phyloP scores from a whole-genome alignment of 1,140 invertebrate genomes.

The Drepana arcuata region DNA sequence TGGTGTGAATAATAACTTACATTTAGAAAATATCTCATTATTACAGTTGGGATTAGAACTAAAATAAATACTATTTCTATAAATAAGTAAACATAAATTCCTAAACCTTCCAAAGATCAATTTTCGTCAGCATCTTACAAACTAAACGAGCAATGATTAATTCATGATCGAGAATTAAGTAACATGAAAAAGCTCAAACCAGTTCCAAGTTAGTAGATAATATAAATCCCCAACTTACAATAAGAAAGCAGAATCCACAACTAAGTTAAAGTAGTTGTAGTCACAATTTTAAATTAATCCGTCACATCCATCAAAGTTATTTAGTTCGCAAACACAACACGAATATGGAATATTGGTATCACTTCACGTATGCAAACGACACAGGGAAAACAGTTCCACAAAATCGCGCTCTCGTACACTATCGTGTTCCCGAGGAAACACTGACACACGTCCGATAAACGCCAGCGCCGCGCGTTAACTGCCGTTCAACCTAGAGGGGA shows the following conservation, averaged over 20 bases:
- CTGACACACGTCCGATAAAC: conserved; percentile 23
- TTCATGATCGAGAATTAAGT: no score
- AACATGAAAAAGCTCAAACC: no score
- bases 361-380: conserved; percentile 54
- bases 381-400: conserved; percentile 52
- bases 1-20: no score
- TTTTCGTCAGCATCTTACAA: no score
- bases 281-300: conserved; percentile 27
- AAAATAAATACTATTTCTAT: no score
- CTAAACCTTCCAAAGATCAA: no score
- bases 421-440: conserved; percentile 6
- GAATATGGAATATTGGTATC: conserved; percentile 43
- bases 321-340: conserved; percentile 29
- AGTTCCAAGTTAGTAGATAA: neutral
- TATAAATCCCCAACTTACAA: conserved; percentile 28
- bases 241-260: conserved; percentile 43
- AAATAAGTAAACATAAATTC: no score
- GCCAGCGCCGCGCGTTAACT: conserved; percentile 43
- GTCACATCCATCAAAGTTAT: conserved; percentile 33
- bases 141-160: no score
- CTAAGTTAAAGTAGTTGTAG: conserved; percentile 18
- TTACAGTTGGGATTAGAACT: conserved; percentile 5
- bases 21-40: no score
- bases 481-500: conserved; percentile 37
- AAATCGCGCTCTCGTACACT: conserved; percentile 34